Evolutionary conservation across 30 jellyfish, hydroid and myxozoan genomes (phyloP), one percentile per base, ranked within the genome.

Genomic region (Clytia hemisphaerica): DNA sequence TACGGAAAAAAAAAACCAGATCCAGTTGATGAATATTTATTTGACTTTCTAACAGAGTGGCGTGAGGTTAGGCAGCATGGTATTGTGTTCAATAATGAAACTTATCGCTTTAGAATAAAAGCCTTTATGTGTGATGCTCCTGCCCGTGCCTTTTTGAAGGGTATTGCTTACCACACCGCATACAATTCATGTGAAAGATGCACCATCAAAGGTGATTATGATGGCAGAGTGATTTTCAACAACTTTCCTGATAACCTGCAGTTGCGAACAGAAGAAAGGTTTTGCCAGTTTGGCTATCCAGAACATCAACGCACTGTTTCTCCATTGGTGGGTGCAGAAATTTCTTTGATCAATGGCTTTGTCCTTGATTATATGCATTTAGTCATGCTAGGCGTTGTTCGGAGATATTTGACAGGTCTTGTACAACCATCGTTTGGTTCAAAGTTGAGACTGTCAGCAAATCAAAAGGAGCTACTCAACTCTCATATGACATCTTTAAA

Each of bases 1-100:
- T 78, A 49, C 59, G 85, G 93, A 36, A 70, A 26, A 21, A 31
- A 68, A n/a, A 67, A 78, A 69, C 93, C 87, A 30, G 55, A 55
- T 6, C 59, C 79, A n/a, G 78, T 71, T 29, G 19, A 44, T 25
- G 80, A 68, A 5, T 78, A 24, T 53, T 45, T 77, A 50, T 30
- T 46, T 19, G 93, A 78, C 59, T 78, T 68, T 28, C 48, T 69
- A 24, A 35, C 53, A 19, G 87, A 78, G 62, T 58, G 19, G 40
- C 40, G 44, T 33, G 38, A 54, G 16, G 4, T 78, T 38, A 50
- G 24, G 37, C 28, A 58, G 29, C 28, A 45, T 68, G 78, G 86
- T 40, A 18, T 58, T 29, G 12, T 19, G 33, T 27, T 34, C 49
- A 46, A 44, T 34, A 73, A 33, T 22, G 29, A 45, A 36, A 29